These are phyloP conservation scores for Phalloptychus januarius DNA, from an alignment of 2,797 vertebrate genomes.

Conservation along the genomic window DNA sequence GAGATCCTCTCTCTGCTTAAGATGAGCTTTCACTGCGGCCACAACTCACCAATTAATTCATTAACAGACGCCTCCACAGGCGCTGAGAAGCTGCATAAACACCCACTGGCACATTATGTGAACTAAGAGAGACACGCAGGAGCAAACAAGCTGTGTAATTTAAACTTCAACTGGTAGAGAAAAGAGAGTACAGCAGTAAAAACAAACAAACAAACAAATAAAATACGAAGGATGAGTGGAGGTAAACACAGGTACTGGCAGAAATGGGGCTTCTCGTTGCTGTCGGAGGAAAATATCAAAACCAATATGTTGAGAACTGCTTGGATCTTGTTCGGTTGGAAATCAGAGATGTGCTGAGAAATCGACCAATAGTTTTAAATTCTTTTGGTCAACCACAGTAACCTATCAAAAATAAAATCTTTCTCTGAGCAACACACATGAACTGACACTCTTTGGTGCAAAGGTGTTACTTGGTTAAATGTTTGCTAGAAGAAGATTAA, in stretches of 20 bases:
- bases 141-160: conserved; percentile 17
- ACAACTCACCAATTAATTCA: conserved; percentile 72
- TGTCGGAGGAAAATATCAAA: conserved; percentile 28
- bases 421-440: neutral
- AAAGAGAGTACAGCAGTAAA: conserved; percentile 25
- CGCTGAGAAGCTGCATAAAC: conserved; percentile 57
- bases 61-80: conserved; percentile 65
- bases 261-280: conserved; percentile 11
- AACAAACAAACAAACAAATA: conserved; percentile 17
- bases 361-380: neutral
- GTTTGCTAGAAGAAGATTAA: neutral
- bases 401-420: neutral
- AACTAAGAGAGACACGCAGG: conserved; percentile 21
- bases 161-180: conserved; percentile 13
- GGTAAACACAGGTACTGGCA: conserved; percentile 47
- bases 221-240: conserved; percentile 1
- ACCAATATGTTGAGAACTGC: neutral
- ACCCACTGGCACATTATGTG: conserved; percentile 35
- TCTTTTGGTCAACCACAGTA: neutral
- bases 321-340: neutral
- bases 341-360: neutral
- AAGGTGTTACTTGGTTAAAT: neutral
- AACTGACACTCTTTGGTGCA: neutral
- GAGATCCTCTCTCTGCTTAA: conserved; percentile 52
- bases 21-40: conserved; percentile 63